Conservation (phyloP, 2,888 invertebrate genomes). For the Nomada fabriciana region DNA sequence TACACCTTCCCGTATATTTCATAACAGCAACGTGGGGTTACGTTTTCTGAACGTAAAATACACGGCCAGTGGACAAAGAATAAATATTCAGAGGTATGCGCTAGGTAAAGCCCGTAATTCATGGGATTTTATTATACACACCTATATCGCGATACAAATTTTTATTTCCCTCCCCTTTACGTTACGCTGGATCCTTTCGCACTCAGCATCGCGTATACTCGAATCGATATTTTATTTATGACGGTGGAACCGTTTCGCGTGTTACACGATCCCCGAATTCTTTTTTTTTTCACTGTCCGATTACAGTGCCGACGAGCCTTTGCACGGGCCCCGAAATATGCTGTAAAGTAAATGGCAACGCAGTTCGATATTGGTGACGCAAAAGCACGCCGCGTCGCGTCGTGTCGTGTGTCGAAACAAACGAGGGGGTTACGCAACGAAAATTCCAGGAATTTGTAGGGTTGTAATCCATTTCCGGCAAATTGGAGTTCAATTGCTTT, state of each 20-base stretch:
- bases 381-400: too few relatives aligned
- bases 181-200: neutral
- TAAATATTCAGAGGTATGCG: constrained; percentile 19
- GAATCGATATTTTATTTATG: constrained; percentile 35
- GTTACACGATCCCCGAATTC: constrained; percentile 1
- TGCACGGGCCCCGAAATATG: neutral
- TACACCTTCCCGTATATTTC: neutral
- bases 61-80: neutral
- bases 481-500: too few relatives aligned
- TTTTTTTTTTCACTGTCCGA: constrained; percentile 7
- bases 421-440: neutral
- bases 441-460: neutral
- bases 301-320: neutral
- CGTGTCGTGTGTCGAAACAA: neutral
- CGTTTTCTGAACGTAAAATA: constrained; percentile 6
- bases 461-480: neutral
- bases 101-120: neutral
- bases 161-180: neutral
- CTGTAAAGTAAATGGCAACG: constrained; percentile 17
- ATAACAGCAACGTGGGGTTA: constrained; percentile 4
- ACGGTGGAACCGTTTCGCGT: neutral
- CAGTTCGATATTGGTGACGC: neutral
- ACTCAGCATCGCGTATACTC: neutral
- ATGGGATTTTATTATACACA: constrained; percentile 34
- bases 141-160: constrained; percentile 11